Evolutionary conservation across 1,140 invertebrate species (phyloP).

Genomic region (Thaumatotibia leucotreta): DNA sequence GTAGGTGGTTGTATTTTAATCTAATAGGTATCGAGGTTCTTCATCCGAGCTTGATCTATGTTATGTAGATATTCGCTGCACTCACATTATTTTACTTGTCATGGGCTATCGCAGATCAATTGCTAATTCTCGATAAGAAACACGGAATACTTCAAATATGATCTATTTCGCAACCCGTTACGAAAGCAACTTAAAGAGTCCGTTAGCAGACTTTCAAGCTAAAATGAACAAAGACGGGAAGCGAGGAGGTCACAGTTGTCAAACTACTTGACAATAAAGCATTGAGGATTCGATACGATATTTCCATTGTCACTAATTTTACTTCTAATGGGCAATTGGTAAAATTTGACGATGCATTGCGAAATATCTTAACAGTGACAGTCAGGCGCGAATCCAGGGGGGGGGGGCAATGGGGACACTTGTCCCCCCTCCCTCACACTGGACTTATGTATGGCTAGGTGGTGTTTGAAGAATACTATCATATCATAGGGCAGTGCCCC

Average conservation of each 20-base stretch:
- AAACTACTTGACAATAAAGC: conserved; percentile 29
- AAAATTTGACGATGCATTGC: conserved; percentile 10
- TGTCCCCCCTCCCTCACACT: too few species aligned
- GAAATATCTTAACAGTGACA: not conserved
- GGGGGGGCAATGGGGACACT: too few species aligned
- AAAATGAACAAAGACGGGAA: conserved; percentile 36
- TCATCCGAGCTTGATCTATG: too few species aligned
- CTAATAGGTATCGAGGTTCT: too few species aligned
- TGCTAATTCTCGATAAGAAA: not conserved
- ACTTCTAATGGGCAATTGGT: not conserved
- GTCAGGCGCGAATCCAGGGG: too few species aligned
- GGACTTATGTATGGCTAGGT: too few species aligned
- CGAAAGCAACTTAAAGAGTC: conserved; percentile 16
- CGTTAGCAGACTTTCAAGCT: conserved; percentile 16
- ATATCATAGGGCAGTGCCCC: too few species aligned
- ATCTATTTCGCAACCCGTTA: not conserved
- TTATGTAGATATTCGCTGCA: not conserved
- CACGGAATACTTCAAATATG: not conserved
- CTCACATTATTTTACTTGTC: not conserved
- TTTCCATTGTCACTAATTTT: conserved; percentile 22
- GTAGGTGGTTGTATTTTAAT: too few species aligned
- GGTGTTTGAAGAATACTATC: too few species aligned
- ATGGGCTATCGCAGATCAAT: not conserved
- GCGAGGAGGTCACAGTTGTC: conserved; percentile 18
- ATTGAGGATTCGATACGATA: conserved; percentile 44